Evolutionary conservation across 92 coral and sea anemone genomes (phyloP).

Genomic region (Pocillopora grandis): DNA sequence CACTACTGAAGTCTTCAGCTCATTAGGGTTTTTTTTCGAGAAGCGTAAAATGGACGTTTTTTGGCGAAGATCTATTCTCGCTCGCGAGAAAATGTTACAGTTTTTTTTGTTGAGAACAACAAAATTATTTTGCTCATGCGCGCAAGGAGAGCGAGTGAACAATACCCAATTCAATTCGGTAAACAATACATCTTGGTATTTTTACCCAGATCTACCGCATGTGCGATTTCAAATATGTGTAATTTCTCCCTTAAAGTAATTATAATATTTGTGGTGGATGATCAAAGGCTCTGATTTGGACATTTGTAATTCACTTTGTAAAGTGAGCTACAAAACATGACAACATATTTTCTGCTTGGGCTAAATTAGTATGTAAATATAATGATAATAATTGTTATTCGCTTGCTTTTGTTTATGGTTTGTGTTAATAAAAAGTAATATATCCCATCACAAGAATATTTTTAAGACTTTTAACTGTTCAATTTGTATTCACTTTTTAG

Average conservation of each 20-base stretch:
- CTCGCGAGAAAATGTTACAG: conserved; percentile 24
- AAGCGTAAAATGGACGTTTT: not conserved
- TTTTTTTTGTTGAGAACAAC: conserved; percentile 34
- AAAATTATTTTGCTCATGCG: conserved; percentile 31
- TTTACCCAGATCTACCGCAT: not conserved
- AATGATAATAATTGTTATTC: conserved; percentile 5
- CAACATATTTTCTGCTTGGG: conserved; percentile 13
- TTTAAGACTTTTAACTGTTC: conserved; percentile 5
- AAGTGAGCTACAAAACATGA: conserved; percentile 6
- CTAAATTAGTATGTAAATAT: conserved; percentile 31
- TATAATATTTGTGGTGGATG: conserved; percentile 1
- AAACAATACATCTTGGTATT: not conserved
- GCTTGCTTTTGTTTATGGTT: conserved; percentile 38
- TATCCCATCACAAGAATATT: not conserved
- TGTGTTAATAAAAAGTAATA: conserved; percentile 29
- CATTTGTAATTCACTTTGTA: conserved; percentile 22
- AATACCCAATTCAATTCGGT: conserved; percentile 27
- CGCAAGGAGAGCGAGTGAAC: conserved; percentile 18
- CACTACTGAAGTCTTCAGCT: conserved; percentile 2
- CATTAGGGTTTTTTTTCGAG: not conserved
- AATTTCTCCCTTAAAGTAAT: conserved; percentile 9
- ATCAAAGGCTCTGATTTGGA: not conserved
- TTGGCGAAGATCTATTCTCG: not conserved
- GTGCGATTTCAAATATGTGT: conserved; percentile 8
- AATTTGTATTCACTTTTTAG: conserved; percentile 14